A percentile compares a stretch with the other conserved stretches of the same genome.
phyloP scores from a whole-genome alignment of 2,888 invertebrate genomes.

The Campopleginae sp. region DNA sequence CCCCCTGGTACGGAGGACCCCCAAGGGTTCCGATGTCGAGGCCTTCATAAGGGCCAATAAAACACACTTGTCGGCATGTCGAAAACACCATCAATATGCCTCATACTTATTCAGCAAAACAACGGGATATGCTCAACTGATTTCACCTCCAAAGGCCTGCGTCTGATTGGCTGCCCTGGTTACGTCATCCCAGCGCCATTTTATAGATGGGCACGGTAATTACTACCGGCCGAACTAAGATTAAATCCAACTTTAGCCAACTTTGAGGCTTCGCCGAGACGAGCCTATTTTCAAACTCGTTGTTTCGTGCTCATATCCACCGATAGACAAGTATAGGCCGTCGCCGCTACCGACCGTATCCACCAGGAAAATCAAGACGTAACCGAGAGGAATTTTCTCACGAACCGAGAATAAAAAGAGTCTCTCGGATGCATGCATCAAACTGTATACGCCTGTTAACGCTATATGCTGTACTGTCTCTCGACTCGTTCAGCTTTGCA shows the following conservation, averaged over 20 bases:
- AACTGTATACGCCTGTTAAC: constrained; percentile 5
- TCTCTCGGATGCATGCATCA: constrained; percentile 11
- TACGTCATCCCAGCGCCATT: constrained; percentile 16
- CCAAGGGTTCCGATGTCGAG: constrained; percentile 10
- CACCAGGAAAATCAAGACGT: constrained; percentile 35
- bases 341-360: neutral
- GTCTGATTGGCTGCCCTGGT: neutral
- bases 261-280: neutral
- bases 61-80: constrained; percentile 26
- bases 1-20: constrained; percentile 4
- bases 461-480: constrained; percentile 13
- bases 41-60: constrained; percentile 30
- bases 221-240: constrained; percentile 6
- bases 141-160: neutral
- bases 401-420: constrained; percentile 37
- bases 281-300: constrained; percentile 8
- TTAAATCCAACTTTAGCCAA: neutral
- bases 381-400: constrained; percentile 65
- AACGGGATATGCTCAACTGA: neutral
- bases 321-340: neutral
- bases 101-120: constrained; percentile 4
- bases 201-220: constrained; percentile 12
- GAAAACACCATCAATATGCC: neutral
- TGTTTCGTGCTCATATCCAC: neutral
- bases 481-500: constrained; percentile 37